Evolutionary conservation across 2,113 vertebrate genomes (phyloP), one percentile per base, ranked within the genome.

Genomic region (Bufo bufo): DNA sequence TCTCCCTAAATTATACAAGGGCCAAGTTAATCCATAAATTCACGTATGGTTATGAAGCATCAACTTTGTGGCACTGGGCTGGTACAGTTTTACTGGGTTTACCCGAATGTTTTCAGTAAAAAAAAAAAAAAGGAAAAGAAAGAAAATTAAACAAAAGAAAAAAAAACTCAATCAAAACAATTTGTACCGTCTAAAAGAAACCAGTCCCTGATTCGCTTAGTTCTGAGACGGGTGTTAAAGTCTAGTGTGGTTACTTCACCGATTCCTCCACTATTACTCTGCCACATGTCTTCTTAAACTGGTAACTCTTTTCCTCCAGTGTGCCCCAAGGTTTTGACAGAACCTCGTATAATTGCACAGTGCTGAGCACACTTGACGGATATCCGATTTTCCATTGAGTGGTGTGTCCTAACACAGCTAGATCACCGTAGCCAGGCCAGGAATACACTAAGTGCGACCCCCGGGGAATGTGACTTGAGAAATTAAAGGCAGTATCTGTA

Each of bases 121-220:
- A 86, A 86, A 23, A 80, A 19, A 50, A 14, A 69, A 65, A 52
- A 54, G 20, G 8, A 47, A 74, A 6, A 58, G 63, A 87, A 10
- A 19, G 20, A 43, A 69, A 74, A 52, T n/a, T 33, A 3, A 43
- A 77, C 20, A 14, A 47, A 50, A 33, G 6, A 59, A 66, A 45
- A 74, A 45, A 74, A 74, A 14, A 33, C 4, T n/a, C 61, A 71
- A 45, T 17, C 43, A 77, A 84, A 84, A 47, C 50, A n/a, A 84
- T 23, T n/a, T 77, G 87, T 89, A 89, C 87, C 87, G 61, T 77
- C 43, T 45, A 54, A 80, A 71, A 63, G 10, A 78, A 23, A 66
- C 74, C 33, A 33, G 71, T 19, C 72, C 72, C 87, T 78, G 58
- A 84, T 69, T 65, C 13, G 3, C 54, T 54, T 72, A 77, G 14